Conservation (phyloP, 2,113 vertebrate genomes). For the Etheostoma cragini region DNA sequence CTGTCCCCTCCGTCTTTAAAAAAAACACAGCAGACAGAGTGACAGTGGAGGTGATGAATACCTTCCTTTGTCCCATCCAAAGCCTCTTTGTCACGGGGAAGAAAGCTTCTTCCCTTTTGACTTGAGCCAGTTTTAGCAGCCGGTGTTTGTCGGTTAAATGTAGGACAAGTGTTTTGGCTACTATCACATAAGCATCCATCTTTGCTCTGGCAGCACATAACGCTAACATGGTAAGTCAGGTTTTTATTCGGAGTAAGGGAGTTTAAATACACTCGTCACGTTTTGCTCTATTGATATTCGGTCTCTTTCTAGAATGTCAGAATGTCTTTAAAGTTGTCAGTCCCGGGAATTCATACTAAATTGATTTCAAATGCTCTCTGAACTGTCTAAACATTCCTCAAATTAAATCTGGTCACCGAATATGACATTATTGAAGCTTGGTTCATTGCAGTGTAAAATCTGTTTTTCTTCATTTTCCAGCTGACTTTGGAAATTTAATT, state of each 20-base stretch:
- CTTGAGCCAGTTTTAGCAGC: conserved; percentile 35
- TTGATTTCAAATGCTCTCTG: conserved; percentile 36
- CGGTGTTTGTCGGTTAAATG: conserved; percentile 54
- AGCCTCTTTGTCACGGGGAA: conserved; percentile 48
- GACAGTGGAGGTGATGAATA: conserved; percentile 64
- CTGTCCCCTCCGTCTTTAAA: conserved; percentile 46
- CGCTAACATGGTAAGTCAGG: conserved; percentile 18
- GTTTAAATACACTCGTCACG: conserved; percentile 27
- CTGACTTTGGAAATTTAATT: conserved; percentile 62
- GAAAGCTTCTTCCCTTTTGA: conserved; percentile 37
- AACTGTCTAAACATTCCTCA: conserved; percentile 28
- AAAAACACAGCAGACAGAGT: conserved; percentile 39
- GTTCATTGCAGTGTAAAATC: conserved; percentile 43
- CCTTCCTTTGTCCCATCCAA: conserved; percentile 60
- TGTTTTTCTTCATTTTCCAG: conserved; percentile 62
- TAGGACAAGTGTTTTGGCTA: conserved; percentile 52
- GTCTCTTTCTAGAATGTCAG: conserved; percentile 19
- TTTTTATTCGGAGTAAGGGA: conserved; percentile 27
- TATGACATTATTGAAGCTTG: conserved; percentile 50
- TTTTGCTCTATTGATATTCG: conserved; percentile 33
- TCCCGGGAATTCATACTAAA: conserved; percentile 23
- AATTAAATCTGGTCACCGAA: conserved; percentile 28
- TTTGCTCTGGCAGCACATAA: conserved; percentile 34
- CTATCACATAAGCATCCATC: conserved; percentile 31
- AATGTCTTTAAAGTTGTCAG: conserved; percentile 34